Evolutionary conservation across 2,113 vertebrate genomes (phyloP).

Genomic region (Thymallus thymallus): DNA sequence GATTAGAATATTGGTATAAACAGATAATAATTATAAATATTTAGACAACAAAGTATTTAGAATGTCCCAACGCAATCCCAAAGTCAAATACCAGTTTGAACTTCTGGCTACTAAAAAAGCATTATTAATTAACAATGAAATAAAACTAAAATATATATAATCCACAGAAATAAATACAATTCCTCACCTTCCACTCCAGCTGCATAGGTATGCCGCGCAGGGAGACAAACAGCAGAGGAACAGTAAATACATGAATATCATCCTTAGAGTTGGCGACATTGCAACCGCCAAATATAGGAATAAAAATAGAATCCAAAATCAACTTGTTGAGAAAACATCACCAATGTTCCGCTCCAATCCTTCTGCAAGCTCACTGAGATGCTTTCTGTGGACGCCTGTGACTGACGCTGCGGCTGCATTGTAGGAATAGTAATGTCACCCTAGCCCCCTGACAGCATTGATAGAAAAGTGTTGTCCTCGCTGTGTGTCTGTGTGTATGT

Average conservation of each 20-base stretch:
- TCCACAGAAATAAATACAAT: not conserved
- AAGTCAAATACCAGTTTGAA: not conserved
- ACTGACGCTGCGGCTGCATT: too few species aligned
- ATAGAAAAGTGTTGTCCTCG: too few species aligned
- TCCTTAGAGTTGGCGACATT: not conserved
- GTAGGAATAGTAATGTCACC: too few species aligned
- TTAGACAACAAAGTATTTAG: too few species aligned
- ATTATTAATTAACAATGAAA: too few species aligned
- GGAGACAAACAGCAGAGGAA: not conserved
- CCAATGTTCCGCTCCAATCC: not conserved
- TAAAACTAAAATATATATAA: too few species aligned
- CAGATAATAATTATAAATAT: too few species aligned
- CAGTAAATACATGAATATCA: constrained; percentile 11
- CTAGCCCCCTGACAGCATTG: too few species aligned
- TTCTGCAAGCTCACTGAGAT: too few species aligned
- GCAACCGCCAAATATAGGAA: not conserved
- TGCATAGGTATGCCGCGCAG: constrained; percentile 69
- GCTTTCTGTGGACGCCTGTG: too few species aligned
- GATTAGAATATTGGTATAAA: too few species aligned
- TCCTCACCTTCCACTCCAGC: constrained; percentile 79
- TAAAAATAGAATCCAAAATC: not conserved
- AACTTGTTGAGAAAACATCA: constrained; percentile 36
- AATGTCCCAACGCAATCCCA: not conserved
- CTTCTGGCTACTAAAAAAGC: not conserved
- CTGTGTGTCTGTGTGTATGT: too few species aligned